These are phyloP conservation scores for Ceramica pisi DNA, from an alignment of 2,888 invertebrate genomes.

Conservation along the genomic window DNA sequence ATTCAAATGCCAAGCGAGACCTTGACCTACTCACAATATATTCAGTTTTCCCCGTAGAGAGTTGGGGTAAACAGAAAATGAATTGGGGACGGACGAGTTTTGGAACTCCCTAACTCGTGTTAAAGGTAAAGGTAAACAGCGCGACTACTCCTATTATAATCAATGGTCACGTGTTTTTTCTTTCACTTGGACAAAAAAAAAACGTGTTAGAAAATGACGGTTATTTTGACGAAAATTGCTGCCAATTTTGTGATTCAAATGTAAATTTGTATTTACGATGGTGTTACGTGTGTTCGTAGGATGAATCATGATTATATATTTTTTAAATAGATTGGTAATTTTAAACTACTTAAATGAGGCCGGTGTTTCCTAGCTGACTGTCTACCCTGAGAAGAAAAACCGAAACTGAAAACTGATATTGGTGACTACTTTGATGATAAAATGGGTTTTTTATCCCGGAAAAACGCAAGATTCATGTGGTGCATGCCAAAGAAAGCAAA, in stretches of 20 bases:
- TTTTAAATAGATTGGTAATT: too few relatives aligned
- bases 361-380: too few relatives aligned
- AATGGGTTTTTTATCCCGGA: too few relatives aligned
- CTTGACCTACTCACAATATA: constrained; percentile 41
- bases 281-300: too few relatives aligned
- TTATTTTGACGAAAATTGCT: neutral
- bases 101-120: neutral
- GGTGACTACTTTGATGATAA: too few relatives aligned
- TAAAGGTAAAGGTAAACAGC: constrained; percentile 24
- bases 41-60: constrained; percentile 27
- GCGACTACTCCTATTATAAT: neutral
- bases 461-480: neutral
- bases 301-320: too few relatives aligned
- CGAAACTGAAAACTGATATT: too few relatives aligned
- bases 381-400: too few relatives aligned
- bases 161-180: neutral
- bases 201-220: neutral
- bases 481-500: neutral
- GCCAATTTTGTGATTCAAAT: neutral
- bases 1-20: constrained; percentile 36
- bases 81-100: constrained; percentile 17
- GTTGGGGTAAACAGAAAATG: constrained; percentile 17
- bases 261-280: neutral
- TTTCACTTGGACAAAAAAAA: neutral
- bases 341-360: too few relatives aligned